Percentiles rank a stretch among this genome's conserved stretches.
Conservation (phyloP, 2,888 invertebrate genomes). For the Hyposoter dolosus region DNA sequence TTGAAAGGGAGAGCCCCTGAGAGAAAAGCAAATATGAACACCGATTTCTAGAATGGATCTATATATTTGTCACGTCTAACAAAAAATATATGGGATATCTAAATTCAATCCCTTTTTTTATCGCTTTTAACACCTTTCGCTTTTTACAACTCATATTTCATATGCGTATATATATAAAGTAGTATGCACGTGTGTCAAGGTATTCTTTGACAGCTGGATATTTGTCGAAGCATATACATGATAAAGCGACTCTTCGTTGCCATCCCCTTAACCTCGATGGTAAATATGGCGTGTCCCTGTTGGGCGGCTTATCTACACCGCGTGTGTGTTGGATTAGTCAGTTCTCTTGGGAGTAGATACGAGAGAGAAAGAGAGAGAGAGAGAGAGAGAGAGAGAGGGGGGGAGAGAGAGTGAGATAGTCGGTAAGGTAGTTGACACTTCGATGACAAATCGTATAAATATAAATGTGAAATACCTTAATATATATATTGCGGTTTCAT, state of each 20-base stretch:
- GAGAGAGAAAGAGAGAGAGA: background rate
- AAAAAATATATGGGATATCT: background rate
- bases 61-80: constrained; percentile 22
- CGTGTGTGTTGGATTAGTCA: constrained; percentile 25
- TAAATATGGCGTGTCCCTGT: constrained; percentile 31
- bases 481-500: background rate
- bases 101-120: constrained; percentile 17
- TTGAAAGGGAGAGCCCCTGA: background rate
- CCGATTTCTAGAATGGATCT: constrained; percentile 20
- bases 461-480: background rate
- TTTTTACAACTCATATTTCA: background rate
- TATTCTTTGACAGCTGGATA: constrained; percentile 37
- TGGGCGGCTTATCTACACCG: constrained; percentile 32
- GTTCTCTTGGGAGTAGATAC: constrained; percentile 11
- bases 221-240: constrained; percentile 43
- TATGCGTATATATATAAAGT: background rate
- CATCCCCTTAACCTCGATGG: constrained; percentile 3
- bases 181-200: background rate
- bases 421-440: background rate
- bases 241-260: constrained; percentile 39
- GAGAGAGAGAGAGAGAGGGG: background rate
- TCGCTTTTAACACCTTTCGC: constrained; percentile 41
- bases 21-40: background rate
- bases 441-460: background rate
- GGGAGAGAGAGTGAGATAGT: background rate